phyloP scores from a whole-genome alignment of 2,797 vertebrate species.

The Phrynocephalus vlangalii region DNA sequence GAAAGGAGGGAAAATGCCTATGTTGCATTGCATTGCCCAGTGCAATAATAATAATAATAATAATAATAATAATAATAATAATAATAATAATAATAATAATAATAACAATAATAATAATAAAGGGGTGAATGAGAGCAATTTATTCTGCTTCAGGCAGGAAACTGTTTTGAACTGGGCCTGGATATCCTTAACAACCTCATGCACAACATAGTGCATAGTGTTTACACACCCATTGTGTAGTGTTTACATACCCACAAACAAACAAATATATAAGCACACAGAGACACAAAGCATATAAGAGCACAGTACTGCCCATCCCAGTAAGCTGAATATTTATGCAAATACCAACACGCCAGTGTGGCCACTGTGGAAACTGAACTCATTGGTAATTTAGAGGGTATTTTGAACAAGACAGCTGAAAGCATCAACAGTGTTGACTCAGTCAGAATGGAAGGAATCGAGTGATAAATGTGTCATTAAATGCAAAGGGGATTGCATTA shows the following conservation, averaged over 20 bases:
- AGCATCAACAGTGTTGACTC: slow-evolving; percentile 11
- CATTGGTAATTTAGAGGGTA: not conserved
- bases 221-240: not conserved
- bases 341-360: not conserved
- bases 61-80: no score
- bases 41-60: no score
- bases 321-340: slow-evolving; percentile 12
- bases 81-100: no score
- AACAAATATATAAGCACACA: not conserved
- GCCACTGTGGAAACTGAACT: slow-evolving; percentile 27
- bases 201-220: no score
- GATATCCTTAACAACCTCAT: not conserved
- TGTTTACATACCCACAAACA: not conserved
- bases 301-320: slow-evolving; percentile 8
- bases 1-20: not conserved
- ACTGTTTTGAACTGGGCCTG: not conserved
- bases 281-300: no score
- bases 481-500: not conserved
- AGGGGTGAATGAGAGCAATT: no score
- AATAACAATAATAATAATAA: no score
- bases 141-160: not conserved
- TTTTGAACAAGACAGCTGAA: not conserved
- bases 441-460: slow-evolving; percentile 12
- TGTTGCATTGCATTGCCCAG: no score
- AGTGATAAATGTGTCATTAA: not conserved